These are phyloP conservation scores for Gorsachius goisagi DNA, from an alignment of 2,113 vertebrate species.

Conservation along the genomic window DNA sequence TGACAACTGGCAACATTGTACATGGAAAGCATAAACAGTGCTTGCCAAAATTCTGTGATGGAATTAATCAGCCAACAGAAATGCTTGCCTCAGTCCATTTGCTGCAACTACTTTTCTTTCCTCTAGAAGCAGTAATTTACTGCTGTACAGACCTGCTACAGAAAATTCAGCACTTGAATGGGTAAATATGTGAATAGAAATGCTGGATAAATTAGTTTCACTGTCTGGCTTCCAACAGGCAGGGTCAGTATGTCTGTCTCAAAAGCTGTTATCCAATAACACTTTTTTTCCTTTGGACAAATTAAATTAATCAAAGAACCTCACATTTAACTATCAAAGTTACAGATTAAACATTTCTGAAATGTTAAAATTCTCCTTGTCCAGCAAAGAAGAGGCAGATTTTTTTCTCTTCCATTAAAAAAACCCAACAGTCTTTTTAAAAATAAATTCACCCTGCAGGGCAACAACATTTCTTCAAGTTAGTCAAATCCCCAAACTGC, in stretches of 20 bases:
- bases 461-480: not conserved
- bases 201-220: not conserved
- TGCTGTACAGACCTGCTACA: not conserved
- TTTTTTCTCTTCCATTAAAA: not conserved
- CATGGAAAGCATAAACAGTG: not conserved
- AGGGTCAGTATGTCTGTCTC: not conserved
- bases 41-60: not conserved
- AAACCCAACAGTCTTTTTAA: not conserved
- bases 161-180: not conserved
- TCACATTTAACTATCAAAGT: not conserved
- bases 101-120: not conserved
- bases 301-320: not conserved
- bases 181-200: not conserved
- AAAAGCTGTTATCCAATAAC: not conserved
- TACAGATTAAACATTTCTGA: not conserved
- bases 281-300: not conserved
- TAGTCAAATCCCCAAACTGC: not conserved
- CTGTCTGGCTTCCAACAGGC: not conserved
- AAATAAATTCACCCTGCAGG: not conserved
- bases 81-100: not conserved
- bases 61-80: slow-evolving; percentile 9
- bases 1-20: not conserved
- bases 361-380: not conserved
- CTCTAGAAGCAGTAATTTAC: not conserved
- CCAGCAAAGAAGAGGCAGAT: not conserved